phyloP scores from a whole-genome alignment of 2,113 vertebrate genomes.

The Catharus fuscescens region DNA sequence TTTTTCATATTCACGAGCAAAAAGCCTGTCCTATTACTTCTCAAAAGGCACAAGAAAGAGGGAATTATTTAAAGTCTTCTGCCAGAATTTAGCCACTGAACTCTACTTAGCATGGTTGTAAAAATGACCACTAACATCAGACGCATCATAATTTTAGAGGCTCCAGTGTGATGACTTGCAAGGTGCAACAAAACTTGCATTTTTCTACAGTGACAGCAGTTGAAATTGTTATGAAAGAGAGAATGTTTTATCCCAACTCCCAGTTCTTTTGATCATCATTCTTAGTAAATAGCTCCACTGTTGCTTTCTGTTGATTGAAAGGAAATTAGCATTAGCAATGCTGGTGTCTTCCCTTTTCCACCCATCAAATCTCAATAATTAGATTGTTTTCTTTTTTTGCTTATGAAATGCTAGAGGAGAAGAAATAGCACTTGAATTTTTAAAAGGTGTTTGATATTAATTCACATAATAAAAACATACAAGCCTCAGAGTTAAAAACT shows the following conservation, averaged over 20 bases:
- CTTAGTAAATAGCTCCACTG: background rate
- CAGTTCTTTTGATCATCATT: background rate
- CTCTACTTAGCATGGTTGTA: background rate
- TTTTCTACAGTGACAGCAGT: background rate
- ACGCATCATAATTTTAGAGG: background rate
- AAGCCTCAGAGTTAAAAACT: background rate
- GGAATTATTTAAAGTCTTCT: background rate
- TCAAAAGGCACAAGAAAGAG: background rate
- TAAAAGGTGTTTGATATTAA: background rate
- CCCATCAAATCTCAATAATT: background rate
- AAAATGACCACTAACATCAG: background rate
- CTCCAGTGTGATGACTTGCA: background rate
- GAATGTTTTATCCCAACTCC: background rate
- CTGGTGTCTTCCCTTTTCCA: background rate
- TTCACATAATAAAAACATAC: background rate
- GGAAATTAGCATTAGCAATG: background rate
- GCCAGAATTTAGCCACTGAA: background rate
- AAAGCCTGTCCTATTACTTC: background rate
- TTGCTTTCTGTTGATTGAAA: background rate
- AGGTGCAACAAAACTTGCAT: background rate
- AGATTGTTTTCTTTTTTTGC: background rate
- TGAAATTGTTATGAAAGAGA: background rate
- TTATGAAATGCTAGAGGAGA: background rate
- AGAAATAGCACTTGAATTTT: background rate
- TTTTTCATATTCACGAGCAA: background rate